phyloP scores from a whole-genome alignment of 2,888 invertebrate genomes.

The Apamea crenata region DNA sequence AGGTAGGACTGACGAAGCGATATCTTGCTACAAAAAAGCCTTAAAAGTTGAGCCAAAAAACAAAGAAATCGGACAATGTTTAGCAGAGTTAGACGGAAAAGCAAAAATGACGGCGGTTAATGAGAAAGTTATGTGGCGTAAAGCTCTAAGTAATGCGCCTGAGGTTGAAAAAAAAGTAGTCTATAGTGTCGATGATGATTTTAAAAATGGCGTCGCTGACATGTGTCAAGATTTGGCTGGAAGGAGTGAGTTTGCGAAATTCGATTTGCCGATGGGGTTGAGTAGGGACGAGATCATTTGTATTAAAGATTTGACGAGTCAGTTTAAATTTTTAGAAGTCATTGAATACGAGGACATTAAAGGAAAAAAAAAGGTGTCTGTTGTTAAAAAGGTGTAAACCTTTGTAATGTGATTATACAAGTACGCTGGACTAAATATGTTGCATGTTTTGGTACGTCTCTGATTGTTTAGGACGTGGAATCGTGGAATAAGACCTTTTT shows the following conservation, averaged over 20 bases:
- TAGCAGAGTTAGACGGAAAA: slow-evolving; percentile 77
- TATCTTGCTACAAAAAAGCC: slow-evolving; percentile 82
- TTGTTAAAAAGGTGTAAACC: slow-evolving; percentile 73
- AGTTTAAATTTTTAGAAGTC: slow-evolving; percentile 76
- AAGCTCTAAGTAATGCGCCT: slow-evolving; percentile 74
- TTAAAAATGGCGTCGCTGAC: slow-evolving; percentile 77
- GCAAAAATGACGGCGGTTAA: slow-evolving; percentile 69
- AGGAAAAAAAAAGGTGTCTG: slow-evolving; percentile 76
- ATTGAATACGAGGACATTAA: slow-evolving; percentile 76
- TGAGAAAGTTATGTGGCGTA: slow-evolving; percentile 83
- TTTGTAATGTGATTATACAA: too few species aligned
- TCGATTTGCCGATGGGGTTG: slow-evolving; percentile 81
- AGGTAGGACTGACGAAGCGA: slow-evolving; percentile 78
- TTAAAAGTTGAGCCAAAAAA: slow-evolving; percentile 85
- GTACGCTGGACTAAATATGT: too few species aligned
- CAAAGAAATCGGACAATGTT: slow-evolving; percentile 80
- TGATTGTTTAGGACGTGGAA: too few species aligned
- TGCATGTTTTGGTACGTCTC: too few species aligned
- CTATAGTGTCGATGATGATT: slow-evolving; percentile 81
- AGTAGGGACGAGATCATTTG: slow-evolving; percentile 78
- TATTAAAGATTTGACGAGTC: slow-evolving; percentile 75
- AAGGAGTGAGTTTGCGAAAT: slow-evolving; percentile 76
- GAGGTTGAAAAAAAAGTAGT: slow-evolving; percentile 69
- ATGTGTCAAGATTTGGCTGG: slow-evolving; percentile 83
- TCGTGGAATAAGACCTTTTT: too few species aligned